These are phyloP conservation scores for Eumeta japonica DNA, from an alignment of 1,140 invertebrate species.

Conservation along the genomic window DNA sequence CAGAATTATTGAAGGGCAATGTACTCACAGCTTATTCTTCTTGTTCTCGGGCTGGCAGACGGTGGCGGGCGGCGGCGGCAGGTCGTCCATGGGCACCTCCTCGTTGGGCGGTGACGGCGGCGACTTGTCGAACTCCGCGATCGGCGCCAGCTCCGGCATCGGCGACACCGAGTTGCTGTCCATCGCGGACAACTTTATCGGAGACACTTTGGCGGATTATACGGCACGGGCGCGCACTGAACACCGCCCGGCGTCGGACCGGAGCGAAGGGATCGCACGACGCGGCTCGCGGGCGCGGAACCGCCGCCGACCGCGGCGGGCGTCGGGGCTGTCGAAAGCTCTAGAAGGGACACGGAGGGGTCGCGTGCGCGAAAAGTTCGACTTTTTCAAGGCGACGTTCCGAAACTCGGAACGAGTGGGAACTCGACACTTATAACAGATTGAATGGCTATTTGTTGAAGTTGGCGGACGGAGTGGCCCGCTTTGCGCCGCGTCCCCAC, in stretches of 20 bases:
- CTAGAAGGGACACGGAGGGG: too few species aligned
- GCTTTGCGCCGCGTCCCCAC: too few species aligned
- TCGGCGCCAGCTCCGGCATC: constrained; percentile 63
- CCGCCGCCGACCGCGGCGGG: too few species aligned
- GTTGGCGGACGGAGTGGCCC: too few species aligned
- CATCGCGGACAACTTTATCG: constrained; percentile 59
- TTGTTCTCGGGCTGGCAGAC: constrained; percentile 58
- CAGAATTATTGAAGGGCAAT: constrained; percentile 41
- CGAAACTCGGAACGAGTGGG: too few species aligned
- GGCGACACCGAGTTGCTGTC: constrained; percentile 64
- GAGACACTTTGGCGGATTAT: constrained; percentile 56
- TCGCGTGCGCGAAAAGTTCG: too few species aligned
- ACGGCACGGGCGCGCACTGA: constrained; percentile 12
- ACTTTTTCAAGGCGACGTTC: too few species aligned
- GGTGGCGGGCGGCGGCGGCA: constrained; percentile 60
- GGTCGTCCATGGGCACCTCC: constrained; percentile 61
- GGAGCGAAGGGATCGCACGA: constrained; percentile 12
- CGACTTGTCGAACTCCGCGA: constrained; percentile 65
- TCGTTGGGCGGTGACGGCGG: constrained; percentile 62
- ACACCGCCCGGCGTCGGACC: constrained; percentile 26
- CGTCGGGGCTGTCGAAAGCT: too few species aligned
- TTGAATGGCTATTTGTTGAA: too few species aligned
- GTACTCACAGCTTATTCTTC: constrained; percentile 51
- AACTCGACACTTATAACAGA: too few species aligned
- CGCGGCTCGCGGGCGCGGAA: too few species aligned